Base-by-base conservation (phyloP, 2,797 vertebrate species). In the Sebastes oblongus region DNA sequence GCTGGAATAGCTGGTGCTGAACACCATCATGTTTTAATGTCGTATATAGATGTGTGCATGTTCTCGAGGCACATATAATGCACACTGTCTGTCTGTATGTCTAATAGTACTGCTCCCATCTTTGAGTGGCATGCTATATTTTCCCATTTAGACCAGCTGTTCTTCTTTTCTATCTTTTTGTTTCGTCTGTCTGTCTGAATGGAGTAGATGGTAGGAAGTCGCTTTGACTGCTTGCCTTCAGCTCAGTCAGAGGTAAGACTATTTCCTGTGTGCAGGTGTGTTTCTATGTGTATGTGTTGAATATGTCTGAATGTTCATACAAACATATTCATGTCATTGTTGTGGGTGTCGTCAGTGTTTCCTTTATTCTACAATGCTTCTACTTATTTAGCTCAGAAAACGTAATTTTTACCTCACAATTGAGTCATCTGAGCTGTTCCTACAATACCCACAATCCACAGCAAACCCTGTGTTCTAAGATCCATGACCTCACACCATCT, bases 141-240 rank as follows among this genome's bases (percentile, higher is more conserved):
- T 22, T 18, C 36, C 24, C 34, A 42, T 16, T 16, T 66, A 25
- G 39, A 66, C 39, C 36, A 29, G 65, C 67, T 82, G 18, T 72
- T 82, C 42, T 75, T 79, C 9, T 82, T 58, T 66, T 80, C 54
- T 74, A 34, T 65, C 56, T 72, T 67, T 90, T 76, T 85, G 65
- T 88, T 81, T 56, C 83, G 77, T 86, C 72, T 72, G 42, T 70
- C 29, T 89, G 73, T 73, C 55, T 91, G 75, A 86, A 83, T 86
- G 83, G 81, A 89, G 83, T 92, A 95, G 95, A 94, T 95, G 94
- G 90, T 95, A 94, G 95, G 94, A 92, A 93, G 90, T 88, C 91
- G 91, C 89, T 94, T 93, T 94, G 94, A 93, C 85, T 95, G 94
- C 87, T 91, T 95, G 86, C 93, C 95, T 88, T 87, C 94, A 84